These are phyloP conservation scores for Coptodon rendalli DNA, from an alignment of 2,113 vertebrate species.

Conservation along the genomic window DNA sequence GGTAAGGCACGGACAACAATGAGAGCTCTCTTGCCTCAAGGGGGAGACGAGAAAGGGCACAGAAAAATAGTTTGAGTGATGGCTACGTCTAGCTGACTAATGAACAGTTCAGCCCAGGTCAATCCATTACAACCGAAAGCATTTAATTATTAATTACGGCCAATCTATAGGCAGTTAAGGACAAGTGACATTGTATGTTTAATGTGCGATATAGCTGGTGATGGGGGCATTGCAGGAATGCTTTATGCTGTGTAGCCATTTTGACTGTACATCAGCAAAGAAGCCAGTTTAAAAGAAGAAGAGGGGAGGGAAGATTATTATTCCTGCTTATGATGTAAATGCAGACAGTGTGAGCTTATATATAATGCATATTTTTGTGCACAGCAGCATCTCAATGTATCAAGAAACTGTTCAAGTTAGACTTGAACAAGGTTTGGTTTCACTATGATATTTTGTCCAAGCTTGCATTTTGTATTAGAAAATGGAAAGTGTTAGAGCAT, in stretches of 20 bases:
- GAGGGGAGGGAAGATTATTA: not conserved
- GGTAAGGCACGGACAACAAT: constrained; percentile 19
- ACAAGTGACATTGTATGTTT: constrained; percentile 87
- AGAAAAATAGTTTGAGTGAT: constrained; percentile 89
- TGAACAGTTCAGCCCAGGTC: constrained; percentile 92
- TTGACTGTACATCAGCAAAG: constrained; percentile 59
- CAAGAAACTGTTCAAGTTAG: not conserved
- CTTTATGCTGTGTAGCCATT: constrained; percentile 18
- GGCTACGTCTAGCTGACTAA: constrained; percentile 90
- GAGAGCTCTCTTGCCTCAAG: constrained; percentile 18
- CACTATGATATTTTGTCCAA: not conserved
- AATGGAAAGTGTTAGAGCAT: not conserved
- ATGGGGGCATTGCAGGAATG: not conserved
- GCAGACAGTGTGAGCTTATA: not conserved
- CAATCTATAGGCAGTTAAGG: constrained; percentile 89
- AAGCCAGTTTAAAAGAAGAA: constrained; percentile 20
- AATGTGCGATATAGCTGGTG: constrained; percentile 72
- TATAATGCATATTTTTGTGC: not conserved
- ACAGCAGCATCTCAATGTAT: not conserved
- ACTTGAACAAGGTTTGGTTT: not conserved
- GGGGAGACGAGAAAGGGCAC: constrained; percentile 73
- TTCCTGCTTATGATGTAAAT: not conserved
- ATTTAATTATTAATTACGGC: constrained; percentile 99
- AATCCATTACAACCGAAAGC: constrained; percentile 95
- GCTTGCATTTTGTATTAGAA: not conserved